phyloP scores from a whole-genome alignment of 2,113 vertebrate species.

The Proteles cristata region DNA sequence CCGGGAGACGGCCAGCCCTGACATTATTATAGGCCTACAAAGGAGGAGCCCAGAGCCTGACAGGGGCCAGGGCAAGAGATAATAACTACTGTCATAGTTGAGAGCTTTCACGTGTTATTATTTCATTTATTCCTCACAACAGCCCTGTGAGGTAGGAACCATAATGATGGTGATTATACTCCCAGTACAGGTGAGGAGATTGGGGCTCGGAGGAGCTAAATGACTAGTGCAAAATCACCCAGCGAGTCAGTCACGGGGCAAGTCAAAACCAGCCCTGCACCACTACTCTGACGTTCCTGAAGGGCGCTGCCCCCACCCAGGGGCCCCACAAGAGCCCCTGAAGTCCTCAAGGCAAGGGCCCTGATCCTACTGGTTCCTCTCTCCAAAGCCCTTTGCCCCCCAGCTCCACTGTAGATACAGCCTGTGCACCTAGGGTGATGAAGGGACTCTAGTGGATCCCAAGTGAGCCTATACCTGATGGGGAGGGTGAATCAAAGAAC shows the following conservation, averaged over 20 bases:
- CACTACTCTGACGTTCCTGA: not conserved
- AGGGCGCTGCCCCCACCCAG: not conserved
- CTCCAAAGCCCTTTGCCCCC: not conserved
- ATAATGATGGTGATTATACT: constrained; percentile 3
- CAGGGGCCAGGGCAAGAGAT: not conserved
- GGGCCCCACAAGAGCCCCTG: not conserved
- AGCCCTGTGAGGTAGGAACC: constrained; percentile 31
- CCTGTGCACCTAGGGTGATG: not conserved
- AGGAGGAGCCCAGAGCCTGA: constrained; percentile 34
- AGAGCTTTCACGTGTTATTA: constrained; percentile 52
- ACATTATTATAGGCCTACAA: constrained; percentile 53
- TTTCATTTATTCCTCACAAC: constrained; percentile 27
- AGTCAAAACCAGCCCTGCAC: not conserved
- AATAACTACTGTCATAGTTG: constrained; percentile 40
- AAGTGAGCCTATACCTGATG: not conserved
- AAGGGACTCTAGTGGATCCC: not conserved
- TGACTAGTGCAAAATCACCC: constrained; percentile 4
- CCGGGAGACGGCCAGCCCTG: constrained; percentile 22
- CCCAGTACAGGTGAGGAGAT: constrained; percentile 28
- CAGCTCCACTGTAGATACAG: not conserved
- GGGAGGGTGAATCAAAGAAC: not conserved
- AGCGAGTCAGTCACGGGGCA: not conserved
- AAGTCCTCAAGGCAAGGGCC: not conserved
- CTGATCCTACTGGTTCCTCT: not conserved
- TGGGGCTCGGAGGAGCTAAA: constrained; percentile 27